phyloP scores from a whole-genome alignment of 2,888 invertebrate genomes.

The Drosophila greeni region DNA sequence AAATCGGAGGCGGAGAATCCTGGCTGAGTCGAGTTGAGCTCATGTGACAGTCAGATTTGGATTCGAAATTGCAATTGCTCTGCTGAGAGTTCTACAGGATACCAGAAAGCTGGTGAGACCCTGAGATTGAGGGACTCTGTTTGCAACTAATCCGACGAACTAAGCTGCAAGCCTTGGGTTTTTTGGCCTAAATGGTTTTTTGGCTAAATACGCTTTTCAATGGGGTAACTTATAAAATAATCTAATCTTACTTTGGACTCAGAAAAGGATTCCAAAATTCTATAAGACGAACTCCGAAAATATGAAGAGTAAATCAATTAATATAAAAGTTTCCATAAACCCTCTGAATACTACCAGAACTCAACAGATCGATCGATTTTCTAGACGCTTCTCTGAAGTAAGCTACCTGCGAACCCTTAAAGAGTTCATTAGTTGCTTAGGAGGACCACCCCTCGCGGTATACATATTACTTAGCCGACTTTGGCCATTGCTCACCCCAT shows the following conservation, averaged over 20 bases:
- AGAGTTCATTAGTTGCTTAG: slow-evolving; percentile 26
- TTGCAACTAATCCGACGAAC: slow-evolving; percentile 37
- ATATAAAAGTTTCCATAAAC: too few relatives aligned
- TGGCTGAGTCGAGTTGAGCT: slow-evolving; percentile 24
- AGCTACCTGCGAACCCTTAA: slow-evolving; percentile 6
- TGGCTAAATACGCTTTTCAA: neutral
- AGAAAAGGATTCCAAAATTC: neutral
- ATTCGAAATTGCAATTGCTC: slow-evolving; percentile 30
- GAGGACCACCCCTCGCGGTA: slow-evolving; percentile 4
- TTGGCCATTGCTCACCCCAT: slow-evolving; percentile 34
- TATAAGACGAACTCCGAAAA: too few relatives aligned
- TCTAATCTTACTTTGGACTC: neutral
- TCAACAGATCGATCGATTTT: neutral
- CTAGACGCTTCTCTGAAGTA: neutral
- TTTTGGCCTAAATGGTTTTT: slow-evolving; percentile 15
- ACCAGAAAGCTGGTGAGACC: neutral
- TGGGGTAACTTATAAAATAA: neutral
- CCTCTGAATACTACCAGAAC: neutral
- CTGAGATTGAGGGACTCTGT: slow-evolving; percentile 20
- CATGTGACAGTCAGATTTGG: slow-evolving; percentile 34
- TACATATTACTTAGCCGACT: slow-evolving; percentile 34
- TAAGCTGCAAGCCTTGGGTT: slow-evolving; percentile 9
- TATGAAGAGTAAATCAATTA: too few relatives aligned
- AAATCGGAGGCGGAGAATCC: neutral
- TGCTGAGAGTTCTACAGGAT: slow-evolving; percentile 5